A percentile compares a stretch with the other conserved stretches of the same genome.
These are phyloP conservation scores for Pachyrhynchus sulphureomaculatus DNA, from an alignment of 1,140 invertebrate species.

Conservation along the genomic window DNA sequence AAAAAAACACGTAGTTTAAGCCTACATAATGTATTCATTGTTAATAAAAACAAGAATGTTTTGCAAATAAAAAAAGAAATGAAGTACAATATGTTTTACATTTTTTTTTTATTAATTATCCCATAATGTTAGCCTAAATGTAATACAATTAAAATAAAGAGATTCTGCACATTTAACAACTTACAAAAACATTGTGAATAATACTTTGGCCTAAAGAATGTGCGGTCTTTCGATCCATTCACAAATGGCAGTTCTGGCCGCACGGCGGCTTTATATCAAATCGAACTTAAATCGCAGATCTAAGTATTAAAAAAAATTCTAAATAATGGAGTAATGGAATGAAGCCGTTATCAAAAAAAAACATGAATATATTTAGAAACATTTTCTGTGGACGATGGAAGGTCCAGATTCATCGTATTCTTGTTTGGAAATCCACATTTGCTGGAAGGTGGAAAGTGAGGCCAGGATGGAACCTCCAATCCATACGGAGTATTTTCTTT, in stretches of 20 bases:
- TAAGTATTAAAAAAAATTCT: too few species aligned
- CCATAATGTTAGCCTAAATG: constrained; percentile 40
- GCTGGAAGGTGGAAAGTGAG: constrained; percentile 80
- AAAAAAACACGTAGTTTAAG: too few species aligned
- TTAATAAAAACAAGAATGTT: too few species aligned
- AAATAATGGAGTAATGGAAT: too few species aligned
- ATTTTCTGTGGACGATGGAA: constrained; percentile 90
- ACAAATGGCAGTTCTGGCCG: constrained; percentile 39
- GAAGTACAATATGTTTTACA: background rate
- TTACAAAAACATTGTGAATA: constrained; percentile 41
- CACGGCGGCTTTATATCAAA: constrained; percentile 51
- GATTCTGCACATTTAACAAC: constrained; percentile 46
- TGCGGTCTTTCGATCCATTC: constrained; percentile 36
- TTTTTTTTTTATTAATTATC: constrained; percentile 10
- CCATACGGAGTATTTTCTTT: constrained; percentile 92
- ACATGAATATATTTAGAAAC: constrained; percentile 67
- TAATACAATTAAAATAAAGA: constrained; percentile 39
- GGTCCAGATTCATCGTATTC: constrained; percentile 93
- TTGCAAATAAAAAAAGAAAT: too few species aligned
- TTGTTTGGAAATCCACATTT: constrained; percentile 91
- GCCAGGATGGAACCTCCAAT: constrained; percentile 86
- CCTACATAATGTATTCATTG: too few species aligned
- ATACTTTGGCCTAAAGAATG: constrained; percentile 51
- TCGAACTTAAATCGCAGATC: too few species aligned
- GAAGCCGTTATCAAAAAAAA: constrained; percentile 21